Evolutionary conservation across 2,888 invertebrate species (phyloP).

Genomic region (Gortyna flavago): DNA sequence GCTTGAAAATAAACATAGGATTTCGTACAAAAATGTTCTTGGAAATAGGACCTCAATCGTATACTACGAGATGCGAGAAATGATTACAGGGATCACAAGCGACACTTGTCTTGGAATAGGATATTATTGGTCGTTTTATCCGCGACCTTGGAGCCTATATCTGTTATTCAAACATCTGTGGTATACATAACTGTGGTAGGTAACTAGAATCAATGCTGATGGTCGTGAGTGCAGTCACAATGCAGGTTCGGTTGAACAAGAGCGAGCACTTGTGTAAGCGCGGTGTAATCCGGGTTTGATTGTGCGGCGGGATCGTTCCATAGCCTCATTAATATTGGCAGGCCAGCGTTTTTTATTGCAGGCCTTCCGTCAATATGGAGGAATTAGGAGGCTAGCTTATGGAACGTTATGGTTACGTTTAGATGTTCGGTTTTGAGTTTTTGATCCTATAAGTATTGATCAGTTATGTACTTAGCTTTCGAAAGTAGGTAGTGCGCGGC

Average conservation of each 20-base stretch:
- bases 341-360: constrained; percentile 59
- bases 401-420: constrained; percentile 1
- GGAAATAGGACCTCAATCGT: background rate
- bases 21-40: background rate
- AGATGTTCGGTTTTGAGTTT: background rate
- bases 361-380: constrained; percentile 35
- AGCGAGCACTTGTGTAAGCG: constrained; percentile 69
- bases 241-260: constrained; percentile 36
- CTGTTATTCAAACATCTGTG: background rate
- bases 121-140: background rate
- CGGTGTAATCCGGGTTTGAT: constrained; percentile 75
- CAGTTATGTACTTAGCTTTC: background rate
- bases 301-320: constrained; percentile 70
- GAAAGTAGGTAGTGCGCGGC: background rate
- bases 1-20: background rate
- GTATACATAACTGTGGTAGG: background rate
- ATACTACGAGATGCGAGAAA: background rate
- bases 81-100: background rate
- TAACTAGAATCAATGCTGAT: constrained; percentile 2
- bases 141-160: background rate
- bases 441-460: background rate
- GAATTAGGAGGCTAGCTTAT: constrained; percentile 15
- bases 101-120: constrained; percentile 1
- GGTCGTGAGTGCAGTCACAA: constrained; percentile 47
- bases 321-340: constrained; percentile 71